Conservation (phyloP, 2,113 vertebrate genomes). For the Chionis minor region DNA sequence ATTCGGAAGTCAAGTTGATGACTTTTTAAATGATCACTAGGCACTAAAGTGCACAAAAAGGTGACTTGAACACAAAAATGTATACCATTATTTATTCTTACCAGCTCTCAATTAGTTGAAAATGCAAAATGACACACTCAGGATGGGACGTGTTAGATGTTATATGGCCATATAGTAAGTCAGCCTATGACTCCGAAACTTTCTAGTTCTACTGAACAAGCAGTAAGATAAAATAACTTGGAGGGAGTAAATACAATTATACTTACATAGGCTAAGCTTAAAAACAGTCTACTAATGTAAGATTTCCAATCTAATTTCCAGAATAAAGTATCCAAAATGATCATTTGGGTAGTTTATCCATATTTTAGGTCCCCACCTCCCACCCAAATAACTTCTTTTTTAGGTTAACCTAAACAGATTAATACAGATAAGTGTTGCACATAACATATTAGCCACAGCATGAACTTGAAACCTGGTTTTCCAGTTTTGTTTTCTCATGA, state of each 20-base stretch:
- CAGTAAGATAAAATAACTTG: not conserved
- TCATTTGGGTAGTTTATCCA: not conserved
- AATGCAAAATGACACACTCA: not conserved
- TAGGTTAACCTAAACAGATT: not conserved
- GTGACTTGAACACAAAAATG: not conserved
- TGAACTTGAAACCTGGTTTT: not conserved
- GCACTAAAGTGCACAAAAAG: not conserved
- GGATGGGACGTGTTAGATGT: not conserved
- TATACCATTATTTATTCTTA: not conserved
- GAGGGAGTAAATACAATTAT: not conserved
- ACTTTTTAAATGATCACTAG: not conserved
- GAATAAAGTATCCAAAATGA: not conserved
- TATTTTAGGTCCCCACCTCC: not conserved
- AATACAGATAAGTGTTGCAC: not conserved
- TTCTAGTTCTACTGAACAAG: not conserved
- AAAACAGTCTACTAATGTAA: not conserved
- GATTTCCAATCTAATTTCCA: not conserved
- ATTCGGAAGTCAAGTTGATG: not conserved
- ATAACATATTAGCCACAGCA: not conserved
- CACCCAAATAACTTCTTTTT: not conserved
- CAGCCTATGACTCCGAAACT: not conserved
- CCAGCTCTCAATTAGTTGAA: not conserved
- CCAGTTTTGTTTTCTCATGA: not conserved
- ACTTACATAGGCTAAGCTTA: not conserved
- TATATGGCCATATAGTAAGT: not conserved